phyloP scores from a whole-genome alignment of 2,113 vertebrate genomes.

The Pampusana beccarii region DNA sequence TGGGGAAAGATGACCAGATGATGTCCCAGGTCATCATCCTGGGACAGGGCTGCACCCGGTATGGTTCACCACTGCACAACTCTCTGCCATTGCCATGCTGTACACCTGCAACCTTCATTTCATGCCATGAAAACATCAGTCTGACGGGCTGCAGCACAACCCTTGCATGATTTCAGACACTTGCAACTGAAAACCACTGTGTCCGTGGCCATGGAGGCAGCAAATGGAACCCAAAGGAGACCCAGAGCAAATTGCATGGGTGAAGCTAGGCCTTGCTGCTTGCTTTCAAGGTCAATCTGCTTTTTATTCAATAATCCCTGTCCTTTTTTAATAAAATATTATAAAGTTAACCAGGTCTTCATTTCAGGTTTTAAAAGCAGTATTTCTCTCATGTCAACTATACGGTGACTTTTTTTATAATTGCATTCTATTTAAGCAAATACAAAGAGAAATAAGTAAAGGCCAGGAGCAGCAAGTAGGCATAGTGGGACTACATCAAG shows the following conservation, averaged over 20 bases:
- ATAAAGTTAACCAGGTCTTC: not conserved
- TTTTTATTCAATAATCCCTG: not conserved
- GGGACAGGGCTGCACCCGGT: not conserved
- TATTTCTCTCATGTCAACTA: not conserved
- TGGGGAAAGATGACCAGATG: not conserved
- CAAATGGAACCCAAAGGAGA: not conserved
- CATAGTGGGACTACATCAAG: not conserved
- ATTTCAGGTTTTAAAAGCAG: not conserved
- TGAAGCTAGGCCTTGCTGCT: not conserved
- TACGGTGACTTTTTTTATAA: not conserved
- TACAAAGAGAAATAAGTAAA: not conserved
- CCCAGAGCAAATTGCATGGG: not conserved
- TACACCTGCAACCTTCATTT: not conserved
- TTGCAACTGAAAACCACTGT: not conserved
- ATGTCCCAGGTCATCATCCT: not conserved
- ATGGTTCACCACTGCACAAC: not conserved
- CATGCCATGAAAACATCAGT: fast-evolving
- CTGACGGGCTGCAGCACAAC: not conserved
- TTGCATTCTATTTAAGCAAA: not conserved
- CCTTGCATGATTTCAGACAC: not conserved
- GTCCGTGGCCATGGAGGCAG: not conserved
- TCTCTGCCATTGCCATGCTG: not conserved
- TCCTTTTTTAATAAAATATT: not conserved
- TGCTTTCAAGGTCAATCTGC: not conserved
- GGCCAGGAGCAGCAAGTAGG: not conserved